Base-by-base conservation (phyloP, 1,140 invertebrate species). In the Pentalonia nigronervosa region DNA sequence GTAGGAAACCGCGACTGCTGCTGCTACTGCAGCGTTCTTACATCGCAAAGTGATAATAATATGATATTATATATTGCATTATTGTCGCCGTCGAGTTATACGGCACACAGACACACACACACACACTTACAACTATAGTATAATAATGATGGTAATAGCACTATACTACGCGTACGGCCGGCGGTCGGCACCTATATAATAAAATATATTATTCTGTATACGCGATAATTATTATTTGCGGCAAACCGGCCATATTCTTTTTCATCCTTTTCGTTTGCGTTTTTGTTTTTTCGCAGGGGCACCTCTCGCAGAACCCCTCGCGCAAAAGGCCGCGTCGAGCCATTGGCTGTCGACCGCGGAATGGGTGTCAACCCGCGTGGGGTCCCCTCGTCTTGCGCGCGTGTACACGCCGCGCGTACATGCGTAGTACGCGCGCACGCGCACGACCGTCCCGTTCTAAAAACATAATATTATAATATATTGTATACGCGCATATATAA, bases 311-410 rank as follows among this genome's bases (percentile, higher is more conserved):
- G 91, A n/a, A 92, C 76, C 91, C 91, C 91, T 92, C 47, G 30
- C 76, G 76, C 67, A 48, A 93, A 93, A 93, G 76, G 91, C 91
- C 91, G 48, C 23, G 81, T 6, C 81, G 45, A 67, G 48, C 81
- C 53, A 93, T 93, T 93, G 91, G 91, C 76, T 45, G 21, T 45
- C 34, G n/a, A 81, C 4, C 48, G 67, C 47, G 34, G 23, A 93
- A 93, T 93, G 91, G 91, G 91, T 93, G 91, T 93, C 91, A 86
- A 93, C 91, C 91, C 91, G 25, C 91, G 91, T 50, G 76, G 45
- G 90, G 91, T 92, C 91, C 81, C 48, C 81, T 93, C 36, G n/a
- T n/a, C 90, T 30, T 50, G 48, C 21, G 34, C 88, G 88, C 50
- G 50, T 21, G 21, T 53, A 50, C n/a, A 8, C 48, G 21, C 47